Conservation (phyloP, 2,888 invertebrate species). For the Hypolimnas misippus region DNA sequence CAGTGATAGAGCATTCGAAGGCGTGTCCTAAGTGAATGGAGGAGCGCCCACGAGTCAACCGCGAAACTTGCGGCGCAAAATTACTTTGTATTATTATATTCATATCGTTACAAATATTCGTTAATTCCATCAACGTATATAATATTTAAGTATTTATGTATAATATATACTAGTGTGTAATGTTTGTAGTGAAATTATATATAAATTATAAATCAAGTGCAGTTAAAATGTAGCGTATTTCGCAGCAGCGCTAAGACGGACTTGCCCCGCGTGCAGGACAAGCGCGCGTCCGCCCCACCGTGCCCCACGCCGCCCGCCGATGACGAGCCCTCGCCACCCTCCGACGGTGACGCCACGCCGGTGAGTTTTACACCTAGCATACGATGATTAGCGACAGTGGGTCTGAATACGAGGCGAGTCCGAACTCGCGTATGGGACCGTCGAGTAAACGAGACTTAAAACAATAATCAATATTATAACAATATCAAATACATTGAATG, state of each 20-base stretch:
- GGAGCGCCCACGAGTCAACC: constrained; percentile 14
- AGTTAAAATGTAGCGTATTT: too few species aligned
- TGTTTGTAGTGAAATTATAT: too few species aligned
- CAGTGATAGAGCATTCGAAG: constrained; percentile 41
- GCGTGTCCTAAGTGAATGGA: constrained; percentile 44
- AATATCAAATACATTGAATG: too few species aligned
- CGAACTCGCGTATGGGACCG: too few species aligned
- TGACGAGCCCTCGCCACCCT: constrained; percentile 63
- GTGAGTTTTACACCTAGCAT: too few species aligned
- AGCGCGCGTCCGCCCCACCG: constrained; percentile 68
- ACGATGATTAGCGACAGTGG: too few species aligned
- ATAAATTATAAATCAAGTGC: too few species aligned
- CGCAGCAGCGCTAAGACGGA: constrained; percentile 60
- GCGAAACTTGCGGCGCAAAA: background rate
- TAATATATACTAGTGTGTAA: too few species aligned
- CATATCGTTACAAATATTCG: background rate
- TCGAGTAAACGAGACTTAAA: too few species aligned
- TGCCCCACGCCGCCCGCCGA: constrained; percentile 72
- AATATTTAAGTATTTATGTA: too few species aligned
- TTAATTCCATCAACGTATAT: background rate
- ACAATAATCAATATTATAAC: too few species aligned
- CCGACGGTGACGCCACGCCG: constrained; percentile 77
- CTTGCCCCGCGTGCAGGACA: constrained; percentile 60
- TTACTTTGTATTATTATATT: background rate
- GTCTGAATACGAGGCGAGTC: too few species aligned